A percentile compares a stretch with the other conserved stretches of the same genome.
phyloP scores from a whole-genome alignment of 2,888 invertebrate species.

The Drosophila suboccidentalis region DNA sequence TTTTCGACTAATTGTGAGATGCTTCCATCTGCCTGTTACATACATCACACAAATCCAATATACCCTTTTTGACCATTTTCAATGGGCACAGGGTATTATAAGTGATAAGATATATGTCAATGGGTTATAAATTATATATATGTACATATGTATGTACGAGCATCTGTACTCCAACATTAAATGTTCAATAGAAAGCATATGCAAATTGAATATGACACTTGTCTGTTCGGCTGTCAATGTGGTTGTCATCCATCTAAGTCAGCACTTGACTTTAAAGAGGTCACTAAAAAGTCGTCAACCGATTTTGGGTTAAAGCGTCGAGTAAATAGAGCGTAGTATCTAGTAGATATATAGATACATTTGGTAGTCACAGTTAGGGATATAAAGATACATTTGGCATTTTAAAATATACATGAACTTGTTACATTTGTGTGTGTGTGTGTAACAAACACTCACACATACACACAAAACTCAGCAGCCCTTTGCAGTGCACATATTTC shows the following conservation, averaged over 20 bases:
- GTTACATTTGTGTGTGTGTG: constrained; percentile 18
- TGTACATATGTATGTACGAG: not conserved
- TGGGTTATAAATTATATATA: not conserved
- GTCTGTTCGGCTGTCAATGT: not conserved
- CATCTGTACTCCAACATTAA: not conserved
- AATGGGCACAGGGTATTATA: too few relatives aligned
- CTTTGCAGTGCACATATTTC: constrained; percentile 28
- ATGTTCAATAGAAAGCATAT: not conserved
- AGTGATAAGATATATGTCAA: not conserved
- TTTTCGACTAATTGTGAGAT: too few relatives aligned
- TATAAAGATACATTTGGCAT: constrained; percentile 23
- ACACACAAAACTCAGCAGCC: constrained; percentile 1
- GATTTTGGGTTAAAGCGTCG: constrained; percentile 6
- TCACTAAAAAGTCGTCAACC: not conserved
- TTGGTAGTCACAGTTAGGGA: constrained; percentile 8
- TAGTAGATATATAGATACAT: constrained; percentile 10
- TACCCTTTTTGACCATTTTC: too few relatives aligned
- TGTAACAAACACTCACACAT: constrained; percentile 3
- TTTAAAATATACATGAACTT: constrained; percentile 30
- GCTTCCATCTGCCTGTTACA: too few relatives aligned
- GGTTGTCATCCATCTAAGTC: not conserved
- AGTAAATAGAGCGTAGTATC: constrained; percentile 18
- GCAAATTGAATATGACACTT: constrained; percentile 2
- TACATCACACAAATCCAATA: too few relatives aligned
- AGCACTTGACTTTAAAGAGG: constrained; percentile 11